Conservation (phyloP, 2,888 invertebrate genomes). For the Diaprepes abbreviatus region DNA sequence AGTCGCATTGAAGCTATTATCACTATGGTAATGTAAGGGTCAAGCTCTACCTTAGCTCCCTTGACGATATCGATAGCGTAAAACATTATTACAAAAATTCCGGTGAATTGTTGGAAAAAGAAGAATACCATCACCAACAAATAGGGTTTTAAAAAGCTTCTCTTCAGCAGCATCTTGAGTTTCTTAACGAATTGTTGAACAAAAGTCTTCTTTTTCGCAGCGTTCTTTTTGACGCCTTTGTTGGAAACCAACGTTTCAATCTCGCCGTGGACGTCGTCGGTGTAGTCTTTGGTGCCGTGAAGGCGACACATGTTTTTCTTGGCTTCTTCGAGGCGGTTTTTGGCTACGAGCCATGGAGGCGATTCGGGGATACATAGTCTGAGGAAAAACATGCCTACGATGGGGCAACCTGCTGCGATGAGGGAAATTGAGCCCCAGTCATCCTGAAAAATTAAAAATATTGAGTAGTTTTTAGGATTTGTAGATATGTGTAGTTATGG, state of each 20-base stretch:
- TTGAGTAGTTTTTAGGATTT: no score
- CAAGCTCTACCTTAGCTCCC: slow-evolving; percentile 67
- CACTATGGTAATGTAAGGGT: slow-evolving; percentile 69
- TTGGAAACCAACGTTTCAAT: slow-evolving; percentile 58
- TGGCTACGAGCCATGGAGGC: slow-evolving; percentile 70
- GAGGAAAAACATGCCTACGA: slow-evolving; percentile 65
- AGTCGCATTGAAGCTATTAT: slow-evolving; percentile 70
- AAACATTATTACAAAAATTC: slow-evolving; percentile 71
- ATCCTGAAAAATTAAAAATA: slow-evolving; percentile 67
- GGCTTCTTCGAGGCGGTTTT: slow-evolving; percentile 69
- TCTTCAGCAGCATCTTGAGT: slow-evolving; percentile 60
- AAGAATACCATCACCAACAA: slow-evolving; percentile 69
- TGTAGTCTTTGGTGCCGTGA: slow-evolving; percentile 62
- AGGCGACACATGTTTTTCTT: slow-evolving; percentile 65
- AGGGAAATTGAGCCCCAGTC: slow-evolving; percentile 68
- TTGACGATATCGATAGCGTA: slow-evolving; percentile 71
- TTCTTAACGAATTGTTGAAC: slow-evolving; percentile 55
- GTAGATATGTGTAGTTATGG: background rate
- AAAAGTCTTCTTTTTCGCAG: slow-evolving; percentile 47
- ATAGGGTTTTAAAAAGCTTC: slow-evolving; percentile 69
- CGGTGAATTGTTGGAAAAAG: slow-evolving; percentile 73
- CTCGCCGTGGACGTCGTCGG: slow-evolving; percentile 57
- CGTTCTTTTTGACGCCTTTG: slow-evolving; percentile 49
- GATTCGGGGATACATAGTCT: slow-evolving; percentile 70
- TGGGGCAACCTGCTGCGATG: slow-evolving; percentile 67